Percentiles rank a stretch among this genome's conserved stretches.
Conservation (phyloP, 2,797 vertebrate genomes). For the Chrysolophus pictus region DNA sequence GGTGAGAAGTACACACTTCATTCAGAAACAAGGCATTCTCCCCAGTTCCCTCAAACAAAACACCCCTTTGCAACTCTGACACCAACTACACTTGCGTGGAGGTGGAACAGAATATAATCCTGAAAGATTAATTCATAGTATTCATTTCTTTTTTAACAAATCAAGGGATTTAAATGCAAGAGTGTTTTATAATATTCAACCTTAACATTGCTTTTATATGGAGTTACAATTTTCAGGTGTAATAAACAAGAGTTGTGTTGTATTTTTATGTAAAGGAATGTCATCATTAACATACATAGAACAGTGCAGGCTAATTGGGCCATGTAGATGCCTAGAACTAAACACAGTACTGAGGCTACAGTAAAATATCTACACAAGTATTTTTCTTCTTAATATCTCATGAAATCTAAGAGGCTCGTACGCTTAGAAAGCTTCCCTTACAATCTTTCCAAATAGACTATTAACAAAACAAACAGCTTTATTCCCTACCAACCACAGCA, state of each 20-base stretch:
- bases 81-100: fast-evolving
- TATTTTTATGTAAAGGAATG: background rate
- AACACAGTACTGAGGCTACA: background rate
- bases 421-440: background rate
- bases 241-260: background rate
- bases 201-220: background rate
- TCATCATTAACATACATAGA: background rate
- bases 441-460: background rate
- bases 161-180: background rate
- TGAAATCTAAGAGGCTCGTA: background rate
- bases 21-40: background rate
- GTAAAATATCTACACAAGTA: background rate
- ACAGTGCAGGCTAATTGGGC: too few relatives aligned
- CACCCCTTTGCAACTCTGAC: background rate
- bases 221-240: background rate
- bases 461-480: background rate
- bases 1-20: fast-evolving
- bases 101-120: background rate
- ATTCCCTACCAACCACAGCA: background rate
- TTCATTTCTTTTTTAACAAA: background rate
- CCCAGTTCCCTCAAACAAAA: background rate
- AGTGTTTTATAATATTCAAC: background rate
- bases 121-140: background rate
- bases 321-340: background rate
- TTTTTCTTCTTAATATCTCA: background rate